Evolutionary conservation across 2,797 vertebrate genomes (phyloP).

Genomic region (Bovichtus diacanthus): DNA sequence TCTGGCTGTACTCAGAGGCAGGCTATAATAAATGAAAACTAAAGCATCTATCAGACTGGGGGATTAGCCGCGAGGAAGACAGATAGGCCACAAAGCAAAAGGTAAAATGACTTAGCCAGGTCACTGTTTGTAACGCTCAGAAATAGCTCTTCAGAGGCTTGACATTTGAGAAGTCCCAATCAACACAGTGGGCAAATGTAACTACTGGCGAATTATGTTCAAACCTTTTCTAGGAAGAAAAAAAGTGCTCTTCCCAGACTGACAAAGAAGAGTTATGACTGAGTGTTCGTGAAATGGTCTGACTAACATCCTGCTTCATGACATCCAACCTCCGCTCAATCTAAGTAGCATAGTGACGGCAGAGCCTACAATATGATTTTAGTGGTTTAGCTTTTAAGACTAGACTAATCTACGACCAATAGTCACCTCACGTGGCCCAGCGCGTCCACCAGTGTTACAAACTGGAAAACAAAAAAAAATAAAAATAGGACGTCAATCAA

Average conservation of each 20-base stretch:
- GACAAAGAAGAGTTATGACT: slow-evolving; percentile 72
- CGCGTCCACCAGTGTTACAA: slow-evolving; percentile 74
- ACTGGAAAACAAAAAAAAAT: slow-evolving; percentile 76
- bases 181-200: slow-evolving; percentile 28
- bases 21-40: slow-evolving; percentile 68
- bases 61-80: slow-evolving; percentile 75
- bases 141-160: slow-evolving; percentile 70
- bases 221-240: slow-evolving; percentile 19
- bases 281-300: slow-evolving; percentile 76
- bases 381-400: slow-evolving; percentile 72
- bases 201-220: slow-evolving; percentile 21
- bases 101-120: slow-evolving; percentile 75
- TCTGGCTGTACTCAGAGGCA: slow-evolving; percentile 62
- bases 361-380: slow-evolving; percentile 75
- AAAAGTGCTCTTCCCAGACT: slow-evolving; percentile 39
- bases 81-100: slow-evolving; percentile 78
- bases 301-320: slow-evolving; percentile 79
- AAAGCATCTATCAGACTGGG: slow-evolving; percentile 75
- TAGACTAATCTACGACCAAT: slow-evolving; percentile 79
- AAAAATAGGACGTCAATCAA: slow-evolving; percentile 53
- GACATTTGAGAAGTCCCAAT: slow-evolving; percentile 56
- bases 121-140: slow-evolving; percentile 79
- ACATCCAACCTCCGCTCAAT: slow-evolving; percentile 73
- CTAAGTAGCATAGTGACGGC: slow-evolving; percentile 70
- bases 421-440: slow-evolving; percentile 80